These are phyloP conservation scores for Orchesella flavescens DNA, from an alignment of 2,888 invertebrate genomes.

Conservation along the genomic window DNA sequence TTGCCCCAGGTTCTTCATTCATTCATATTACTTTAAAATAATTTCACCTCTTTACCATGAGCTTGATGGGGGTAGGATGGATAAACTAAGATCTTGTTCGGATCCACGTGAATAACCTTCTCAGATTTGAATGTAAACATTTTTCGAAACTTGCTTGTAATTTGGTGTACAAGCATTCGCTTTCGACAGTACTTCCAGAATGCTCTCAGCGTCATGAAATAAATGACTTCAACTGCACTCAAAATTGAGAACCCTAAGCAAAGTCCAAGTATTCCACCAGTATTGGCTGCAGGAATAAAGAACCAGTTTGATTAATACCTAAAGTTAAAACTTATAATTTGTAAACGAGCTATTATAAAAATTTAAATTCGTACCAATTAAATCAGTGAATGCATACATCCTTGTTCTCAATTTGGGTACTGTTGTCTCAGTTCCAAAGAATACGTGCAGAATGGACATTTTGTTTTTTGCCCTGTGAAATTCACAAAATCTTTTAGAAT, in stretches of 20 bases:
- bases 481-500: neutral
- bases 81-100: too few relatives aligned
- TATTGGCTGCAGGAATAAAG: conserved; percentile 34
- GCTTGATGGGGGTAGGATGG: too few relatives aligned
- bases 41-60: too few relatives aligned
- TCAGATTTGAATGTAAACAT: too few relatives aligned
- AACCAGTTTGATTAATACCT: too few relatives aligned
- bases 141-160: too few relatives aligned
- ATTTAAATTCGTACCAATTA: conserved; percentile 29
- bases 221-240: conserved; percentile 42
- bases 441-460: conserved; percentile 48
- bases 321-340: too few relatives aligned
- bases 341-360: too few relatives aligned
- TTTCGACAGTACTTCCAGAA: conserved; percentile 30
- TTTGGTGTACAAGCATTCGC: too few relatives aligned
- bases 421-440: conserved; percentile 40
- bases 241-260: conserved; percentile 53
- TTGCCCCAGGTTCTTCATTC: too few relatives aligned
- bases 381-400: conserved; percentile 40
- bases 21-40: too few relatives aligned
- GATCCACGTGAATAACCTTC: too few relatives aligned
- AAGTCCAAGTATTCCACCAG: conserved; percentile 52
- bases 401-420: conserved; percentile 42
- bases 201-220: conserved; percentile 41
- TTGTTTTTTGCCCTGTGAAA: conserved; percentile 19